Percentiles rank a stretch among this genome's conserved stretches.
Evolutionary conservation across 92 coral and sea anemone species (phyloP).

Genomic region (Palythoa caribaeorum): DNA sequence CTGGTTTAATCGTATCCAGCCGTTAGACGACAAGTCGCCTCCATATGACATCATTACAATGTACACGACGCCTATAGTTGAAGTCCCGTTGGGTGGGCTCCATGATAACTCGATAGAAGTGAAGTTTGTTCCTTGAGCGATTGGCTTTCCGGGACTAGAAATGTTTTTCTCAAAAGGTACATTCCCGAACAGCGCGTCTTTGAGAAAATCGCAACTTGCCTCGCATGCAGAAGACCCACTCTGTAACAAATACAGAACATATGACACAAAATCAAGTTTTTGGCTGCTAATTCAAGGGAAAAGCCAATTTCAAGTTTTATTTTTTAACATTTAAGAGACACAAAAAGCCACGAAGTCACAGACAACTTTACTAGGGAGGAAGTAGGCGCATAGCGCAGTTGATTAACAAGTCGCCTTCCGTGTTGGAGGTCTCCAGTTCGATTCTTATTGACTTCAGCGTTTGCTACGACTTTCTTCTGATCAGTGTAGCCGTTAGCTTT

Average conservation of each 20-base stretch:
- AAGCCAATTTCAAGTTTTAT: too few species aligned
- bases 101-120: conserved; percentile 1
- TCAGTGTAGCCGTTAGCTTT: too few species aligned
- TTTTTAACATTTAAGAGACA: too few species aligned
- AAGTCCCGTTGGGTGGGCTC: background rate
- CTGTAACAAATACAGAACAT: background rate
- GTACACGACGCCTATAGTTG: background rate
- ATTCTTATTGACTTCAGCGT: too few species aligned
- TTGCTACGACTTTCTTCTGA: too few species aligned
- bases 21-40: conserved; percentile 16
- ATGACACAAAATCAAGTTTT: background rate
- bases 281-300: too few species aligned
- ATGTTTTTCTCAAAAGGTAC: background rate
- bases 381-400: too few species aligned
- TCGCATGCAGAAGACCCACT: background rate
- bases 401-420: too few species aligned
- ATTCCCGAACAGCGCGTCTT: background rate
- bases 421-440: too few species aligned
- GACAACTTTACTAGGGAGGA: too few species aligned
- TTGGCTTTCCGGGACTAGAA: conserved; percentile 1
- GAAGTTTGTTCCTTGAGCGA: background rate
- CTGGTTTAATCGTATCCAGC: background rate
- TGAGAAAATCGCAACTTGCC: conserved; percentile 1
- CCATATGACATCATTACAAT: conserved; percentile 26
- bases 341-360: too few species aligned